Conservation (phyloP, 1,140 invertebrate species). For the Drosophila carrolli region DNA sequence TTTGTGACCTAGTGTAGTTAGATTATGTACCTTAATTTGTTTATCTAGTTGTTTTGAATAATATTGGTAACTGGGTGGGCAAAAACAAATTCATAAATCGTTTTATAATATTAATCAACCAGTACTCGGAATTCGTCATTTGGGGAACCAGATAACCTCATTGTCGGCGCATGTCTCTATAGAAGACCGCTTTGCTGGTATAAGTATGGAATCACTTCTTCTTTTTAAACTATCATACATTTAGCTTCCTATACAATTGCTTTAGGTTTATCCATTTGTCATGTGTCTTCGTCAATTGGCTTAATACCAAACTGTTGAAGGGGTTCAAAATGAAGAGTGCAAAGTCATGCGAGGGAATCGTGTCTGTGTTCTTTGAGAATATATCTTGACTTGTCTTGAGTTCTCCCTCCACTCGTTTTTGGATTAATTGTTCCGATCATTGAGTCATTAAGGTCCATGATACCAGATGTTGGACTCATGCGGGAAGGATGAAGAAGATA, state of each 20-base stretch:
- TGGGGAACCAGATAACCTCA: conserved; percentile 6
- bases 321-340: neutral
- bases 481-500: neutral
- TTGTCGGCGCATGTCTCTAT: neutral
- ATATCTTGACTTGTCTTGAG: neutral
- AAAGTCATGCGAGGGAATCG: neutral
- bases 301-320: conserved; percentile 13
- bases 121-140: conserved; percentile 24
- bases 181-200: too few relatives aligned
- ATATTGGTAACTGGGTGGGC: conserved; percentile 4
- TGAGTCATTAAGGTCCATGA: conserved; percentile 4
- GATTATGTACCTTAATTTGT: too few relatives aligned
- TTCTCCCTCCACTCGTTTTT: neutral
- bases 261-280: conserved; percentile 24
- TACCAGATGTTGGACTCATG: neutral
- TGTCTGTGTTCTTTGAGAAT: neutral
- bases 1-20: neutral
- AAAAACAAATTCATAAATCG: conserved; percentile 53
- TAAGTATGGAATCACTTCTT: too few relatives aligned
- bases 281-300: conserved; percentile 18
- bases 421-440: neutral
- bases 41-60: conserved; percentile 4
- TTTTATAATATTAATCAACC: conserved; percentile 40
- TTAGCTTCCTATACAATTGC: conserved; percentile 18
- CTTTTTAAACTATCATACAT: conserved; percentile 41